A percentile compares a stretch with the other conserved stretches of the same genome.
These are phyloP conservation scores for Crax fasciolata DNA, from an alignment of 2,797 vertebrate species.

Conservation along the genomic window DNA sequence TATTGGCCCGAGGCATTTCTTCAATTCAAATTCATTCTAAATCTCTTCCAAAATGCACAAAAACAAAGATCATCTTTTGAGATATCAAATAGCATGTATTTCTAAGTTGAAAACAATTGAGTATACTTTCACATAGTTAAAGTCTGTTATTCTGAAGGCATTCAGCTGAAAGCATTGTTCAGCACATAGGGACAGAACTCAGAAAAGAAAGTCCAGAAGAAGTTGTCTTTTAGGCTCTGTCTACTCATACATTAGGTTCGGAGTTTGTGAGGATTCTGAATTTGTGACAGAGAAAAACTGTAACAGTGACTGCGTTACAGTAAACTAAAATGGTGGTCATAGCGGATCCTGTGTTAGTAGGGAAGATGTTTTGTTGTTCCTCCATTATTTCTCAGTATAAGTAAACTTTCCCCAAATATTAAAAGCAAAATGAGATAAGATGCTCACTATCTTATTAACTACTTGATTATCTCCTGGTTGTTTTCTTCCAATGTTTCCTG, in stretches of 20 bases:
- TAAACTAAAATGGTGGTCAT: background rate
- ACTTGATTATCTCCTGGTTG: background rate
- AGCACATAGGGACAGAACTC: background rate
- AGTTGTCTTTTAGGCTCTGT: background rate
- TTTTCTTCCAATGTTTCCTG: background rate
- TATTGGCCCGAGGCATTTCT: background rate
- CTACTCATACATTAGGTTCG: background rate
- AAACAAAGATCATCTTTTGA: background rate
- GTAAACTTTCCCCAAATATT: background rate
- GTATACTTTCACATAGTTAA: background rate
- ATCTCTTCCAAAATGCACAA: background rate
- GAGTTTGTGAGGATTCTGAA: background rate
- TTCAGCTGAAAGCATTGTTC: background rate
- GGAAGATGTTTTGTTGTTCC: background rate
- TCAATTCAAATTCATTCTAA: background rate
- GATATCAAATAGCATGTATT: background rate
- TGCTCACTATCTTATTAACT: background rate
- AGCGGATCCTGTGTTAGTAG: background rate
- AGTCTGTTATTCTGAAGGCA: background rate
- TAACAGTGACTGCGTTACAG: background rate
- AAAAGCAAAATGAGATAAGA: constrained; percentile 3
- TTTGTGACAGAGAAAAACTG: background rate
- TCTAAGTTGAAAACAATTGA: background rate
- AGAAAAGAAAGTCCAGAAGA: background rate
- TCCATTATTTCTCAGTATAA: background rate